phyloP scores from a whole-genome alignment of 2,888 invertebrate genomes.

The Scaptodrosophila latifasciaeformis region DNA sequence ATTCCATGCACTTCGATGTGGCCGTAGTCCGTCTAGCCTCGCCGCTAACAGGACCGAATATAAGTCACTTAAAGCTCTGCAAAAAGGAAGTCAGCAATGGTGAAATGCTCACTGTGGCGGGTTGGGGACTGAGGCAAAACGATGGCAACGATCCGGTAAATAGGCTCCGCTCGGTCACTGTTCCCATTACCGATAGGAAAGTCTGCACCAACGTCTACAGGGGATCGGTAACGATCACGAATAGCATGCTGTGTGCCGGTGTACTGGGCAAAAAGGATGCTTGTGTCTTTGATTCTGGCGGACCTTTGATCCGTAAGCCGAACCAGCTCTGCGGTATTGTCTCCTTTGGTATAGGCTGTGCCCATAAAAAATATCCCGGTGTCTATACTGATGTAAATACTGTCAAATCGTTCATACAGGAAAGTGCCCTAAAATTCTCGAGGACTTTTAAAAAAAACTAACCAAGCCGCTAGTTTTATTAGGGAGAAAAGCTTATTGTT shows the following conservation, averaged over 20 bases:
- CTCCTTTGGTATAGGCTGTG: conserved; percentile 75
- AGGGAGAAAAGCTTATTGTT: no score
- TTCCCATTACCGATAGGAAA: conserved; percentile 30
- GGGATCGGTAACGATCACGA: conserved; percentile 5
- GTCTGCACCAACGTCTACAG: conserved; percentile 27
- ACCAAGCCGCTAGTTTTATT: no score
- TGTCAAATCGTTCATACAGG: conserved; percentile 42
- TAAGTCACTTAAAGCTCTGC: conserved; percentile 24
- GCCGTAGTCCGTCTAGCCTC: conserved; percentile 23
- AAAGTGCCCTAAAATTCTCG: no score
- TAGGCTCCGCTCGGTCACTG: conserved; percentile 24
- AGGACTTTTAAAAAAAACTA: no score
- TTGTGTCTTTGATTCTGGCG: conserved; percentile 66
- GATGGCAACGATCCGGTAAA: neutral
- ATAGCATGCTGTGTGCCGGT: conserved; percentile 61
- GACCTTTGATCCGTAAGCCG: conserved; percentile 42
- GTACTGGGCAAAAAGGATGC: conserved; percentile 49
- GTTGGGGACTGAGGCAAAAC: conserved; percentile 41
- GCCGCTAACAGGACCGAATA: conserved; percentile 19
- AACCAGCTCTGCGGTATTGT: conserved; percentile 79
- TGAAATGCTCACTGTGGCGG: conserved; percentile 23
- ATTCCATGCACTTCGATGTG: conserved; percentile 46
- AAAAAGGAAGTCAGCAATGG: neutral
- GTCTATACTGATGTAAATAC: conserved; percentile 82
- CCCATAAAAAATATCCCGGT: conserved; percentile 80